Conservation (phyloP, 2,797 vertebrate genomes). For the Periparus ater region DNA sequence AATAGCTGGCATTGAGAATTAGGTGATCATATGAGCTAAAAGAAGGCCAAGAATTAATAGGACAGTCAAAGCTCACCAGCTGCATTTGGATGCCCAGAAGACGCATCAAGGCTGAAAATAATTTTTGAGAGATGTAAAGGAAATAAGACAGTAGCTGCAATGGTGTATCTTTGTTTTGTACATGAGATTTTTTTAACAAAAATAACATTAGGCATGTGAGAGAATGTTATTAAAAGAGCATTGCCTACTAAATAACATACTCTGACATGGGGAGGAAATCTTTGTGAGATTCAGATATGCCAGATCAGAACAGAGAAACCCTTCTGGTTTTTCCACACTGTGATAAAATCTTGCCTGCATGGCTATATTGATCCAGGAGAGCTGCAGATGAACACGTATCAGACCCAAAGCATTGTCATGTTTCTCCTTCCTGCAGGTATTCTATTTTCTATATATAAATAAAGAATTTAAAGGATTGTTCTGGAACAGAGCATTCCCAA, state of each 20-base stretch:
- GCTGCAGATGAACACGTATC: neutral
- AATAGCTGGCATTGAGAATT: neutral
- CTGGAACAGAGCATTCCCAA: slow-evolving; percentile 27
- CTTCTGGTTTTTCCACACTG: neutral
- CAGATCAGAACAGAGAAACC: neutral
- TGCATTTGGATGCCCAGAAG: neutral
- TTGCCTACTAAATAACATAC: neutral
- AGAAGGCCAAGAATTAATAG: neutral
- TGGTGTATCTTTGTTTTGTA: neutral
- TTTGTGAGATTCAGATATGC: neutral
- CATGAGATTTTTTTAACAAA: neutral
- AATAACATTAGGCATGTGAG: neutral
- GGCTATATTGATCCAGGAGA: neutral
- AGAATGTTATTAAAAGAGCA: neutral
- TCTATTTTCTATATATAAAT: slow-evolving; percentile 15
- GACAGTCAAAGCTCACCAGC: neutral
- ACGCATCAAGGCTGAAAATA: neutral
- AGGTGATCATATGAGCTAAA: neutral
- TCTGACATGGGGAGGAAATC: neutral
- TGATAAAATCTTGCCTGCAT: neutral
- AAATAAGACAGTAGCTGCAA: neutral
- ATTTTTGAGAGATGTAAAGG: neutral
- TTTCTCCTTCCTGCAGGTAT: neutral
- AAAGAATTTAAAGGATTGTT: slow-evolving; percentile 37
- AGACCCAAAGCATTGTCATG: neutral